Conservation (phyloP, 2,113 vertebrate genomes). For the Saccopteryx leptura region DNA sequence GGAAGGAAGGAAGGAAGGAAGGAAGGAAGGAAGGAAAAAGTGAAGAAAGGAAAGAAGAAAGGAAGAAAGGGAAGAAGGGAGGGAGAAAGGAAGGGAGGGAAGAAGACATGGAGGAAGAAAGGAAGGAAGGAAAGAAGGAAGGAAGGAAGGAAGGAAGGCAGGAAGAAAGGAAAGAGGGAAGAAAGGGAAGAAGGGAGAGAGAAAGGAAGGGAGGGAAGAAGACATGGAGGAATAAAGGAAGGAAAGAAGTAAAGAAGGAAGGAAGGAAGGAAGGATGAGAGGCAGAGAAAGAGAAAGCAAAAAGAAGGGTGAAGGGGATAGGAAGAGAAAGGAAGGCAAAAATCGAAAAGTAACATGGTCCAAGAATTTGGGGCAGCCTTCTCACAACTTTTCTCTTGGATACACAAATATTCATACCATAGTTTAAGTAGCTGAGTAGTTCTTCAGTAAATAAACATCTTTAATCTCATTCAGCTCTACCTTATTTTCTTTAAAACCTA, state of each 20-base stretch:
- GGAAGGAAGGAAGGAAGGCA: no score
- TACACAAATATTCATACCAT: neutral
- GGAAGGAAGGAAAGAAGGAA: fast-evolving
- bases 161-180: neutral
- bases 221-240: neutral
- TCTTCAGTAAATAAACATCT: neutral
- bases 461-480: neutral
- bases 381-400: neutral
- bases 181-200: fast-evolving
- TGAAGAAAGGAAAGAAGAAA: neutral
- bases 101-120: neutral
- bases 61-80: neutral
- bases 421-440: neutral
- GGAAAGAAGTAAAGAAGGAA: neutral
- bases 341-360: neutral
- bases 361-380: neutral
- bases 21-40: neutral
- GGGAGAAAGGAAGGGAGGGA: neutral
- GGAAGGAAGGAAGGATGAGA: no score
- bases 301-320: neutral
- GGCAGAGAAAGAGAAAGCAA: no score
- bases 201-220: no score
- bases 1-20: neutral
- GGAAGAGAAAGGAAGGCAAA: neutral
- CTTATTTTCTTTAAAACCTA: neutral